A percentile compares a stretch with the other conserved stretches of the same genome.
Evolutionary conservation across 2,888 invertebrate genomes (phyloP).

Genomic region (Drosophila neonasuta): DNA sequence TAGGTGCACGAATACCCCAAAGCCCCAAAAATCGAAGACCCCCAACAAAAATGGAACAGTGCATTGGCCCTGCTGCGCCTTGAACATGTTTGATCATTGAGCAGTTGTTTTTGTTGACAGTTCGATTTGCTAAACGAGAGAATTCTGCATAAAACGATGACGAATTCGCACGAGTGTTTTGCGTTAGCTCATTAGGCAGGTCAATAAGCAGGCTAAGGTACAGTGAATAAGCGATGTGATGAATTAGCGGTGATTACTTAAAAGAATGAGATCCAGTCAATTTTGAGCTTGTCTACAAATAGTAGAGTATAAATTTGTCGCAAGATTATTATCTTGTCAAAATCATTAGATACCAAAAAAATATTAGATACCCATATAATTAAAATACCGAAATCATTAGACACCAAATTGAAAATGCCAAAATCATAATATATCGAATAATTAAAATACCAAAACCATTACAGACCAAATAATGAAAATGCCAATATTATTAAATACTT

Average conservation of each 20-base stretch:
- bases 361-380: too few species aligned
- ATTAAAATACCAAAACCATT: too few species aligned
- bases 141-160: constrained; percentile 21
- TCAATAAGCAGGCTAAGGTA: constrained; percentile 13
- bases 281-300: too few species aligned
- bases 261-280: not conserved
- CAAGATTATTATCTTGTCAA: too few species aligned
- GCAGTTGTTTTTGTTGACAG: constrained; percentile 14
- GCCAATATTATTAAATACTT: too few species aligned
- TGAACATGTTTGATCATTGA: constrained; percentile 21
- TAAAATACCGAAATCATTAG: too few species aligned
- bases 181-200: constrained; percentile 9
- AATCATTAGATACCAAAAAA: too few species aligned
- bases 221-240: not conserved
- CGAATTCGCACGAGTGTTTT: constrained; percentile 9
- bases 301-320: too few species aligned
- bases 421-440: too few species aligned
- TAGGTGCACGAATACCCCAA: not conserved
- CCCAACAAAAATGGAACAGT: constrained; percentile 2
- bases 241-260: not conserved
- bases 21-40: constrained; percentile 4
- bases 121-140: constrained; percentile 4
- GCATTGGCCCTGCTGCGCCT: constrained; percentile 30
- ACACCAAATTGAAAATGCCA: too few species aligned
- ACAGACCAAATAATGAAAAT: too few species aligned